Evolutionary conservation across 1,140 invertebrate species (phyloP).

Genomic region (Pseudomyrmex pallidus): DNA sequence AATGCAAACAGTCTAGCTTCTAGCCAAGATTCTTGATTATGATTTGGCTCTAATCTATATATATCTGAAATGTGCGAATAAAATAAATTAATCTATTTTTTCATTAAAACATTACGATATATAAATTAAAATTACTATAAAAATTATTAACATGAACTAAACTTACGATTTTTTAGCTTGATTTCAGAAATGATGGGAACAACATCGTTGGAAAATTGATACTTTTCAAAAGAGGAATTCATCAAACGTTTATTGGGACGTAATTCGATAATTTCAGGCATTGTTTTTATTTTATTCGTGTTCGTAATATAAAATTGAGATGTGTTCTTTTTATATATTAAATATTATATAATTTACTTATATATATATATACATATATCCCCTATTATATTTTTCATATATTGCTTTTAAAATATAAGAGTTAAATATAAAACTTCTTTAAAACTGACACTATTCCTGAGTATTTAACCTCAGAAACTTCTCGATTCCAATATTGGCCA

Average conservation of each 20-base stretch:
- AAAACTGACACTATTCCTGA: too few relatives aligned
- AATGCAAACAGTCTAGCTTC: conserved; percentile 82
- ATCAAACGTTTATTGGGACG: conserved; percentile 75
- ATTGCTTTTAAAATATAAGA: too few relatives aligned
- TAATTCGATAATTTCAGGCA: conserved; percentile 81
- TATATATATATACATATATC: too few relatives aligned
- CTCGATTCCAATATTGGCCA: too few relatives aligned
- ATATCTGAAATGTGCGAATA: conserved; percentile 73
- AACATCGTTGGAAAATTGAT: conserved; percentile 78
- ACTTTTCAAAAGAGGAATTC: conserved; percentile 81
- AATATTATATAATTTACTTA: too few relatives aligned
- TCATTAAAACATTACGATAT: conserved; percentile 21
- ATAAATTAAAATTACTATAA: too few relatives aligned
- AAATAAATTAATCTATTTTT: conserved; percentile 14
- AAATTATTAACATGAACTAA: background rate
- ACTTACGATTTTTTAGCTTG: conserved; percentile 73
- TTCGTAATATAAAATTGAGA: background rate
- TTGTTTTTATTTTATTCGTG: conserved; percentile 51
- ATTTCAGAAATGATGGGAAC: conserved; percentile 71
- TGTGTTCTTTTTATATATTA: background rate
- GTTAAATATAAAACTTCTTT: too few relatives aligned
- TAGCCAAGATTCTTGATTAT: conserved; percentile 79
- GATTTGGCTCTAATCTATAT: conserved; percentile 74
- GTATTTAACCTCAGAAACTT: too few relatives aligned
- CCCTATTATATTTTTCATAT: too few relatives aligned